Percentiles rank a stretch among this genome's conserved stretches.
These are phyloP conservation scores for Allobates femoralis DNA, from an alignment of 2,797 vertebrate genomes.

Conservation along the genomic window DNA sequence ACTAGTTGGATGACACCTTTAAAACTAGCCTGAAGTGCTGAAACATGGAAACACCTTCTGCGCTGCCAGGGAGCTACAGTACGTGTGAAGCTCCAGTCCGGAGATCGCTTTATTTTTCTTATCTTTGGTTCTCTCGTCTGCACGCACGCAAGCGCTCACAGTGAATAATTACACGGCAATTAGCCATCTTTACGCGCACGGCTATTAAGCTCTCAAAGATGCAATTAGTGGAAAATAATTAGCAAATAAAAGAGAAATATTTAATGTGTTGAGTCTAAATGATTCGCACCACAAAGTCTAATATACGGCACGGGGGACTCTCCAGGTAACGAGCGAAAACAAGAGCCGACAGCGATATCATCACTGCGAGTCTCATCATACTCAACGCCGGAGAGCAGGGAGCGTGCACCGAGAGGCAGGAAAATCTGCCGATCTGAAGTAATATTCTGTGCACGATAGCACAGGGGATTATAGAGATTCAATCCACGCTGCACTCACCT, in stretches of 20 bases:
- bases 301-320: not conserved
- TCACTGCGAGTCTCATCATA: not conserved
- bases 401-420: no score
- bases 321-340: not conserved
- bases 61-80: not conserved
- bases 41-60: not conserved
- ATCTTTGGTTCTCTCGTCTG: no score
- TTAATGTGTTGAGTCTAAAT: constrained; percentile 17
- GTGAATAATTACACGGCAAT: constrained; percentile 56
- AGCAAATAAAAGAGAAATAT: constrained; percentile 53
- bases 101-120: not conserved
- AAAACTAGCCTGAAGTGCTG: not conserved
- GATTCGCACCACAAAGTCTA: constrained; percentile 8
- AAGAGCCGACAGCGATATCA: not conserved
- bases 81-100: not conserved
- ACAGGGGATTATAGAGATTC: no score
- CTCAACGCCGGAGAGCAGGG: not conserved
- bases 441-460: no score
- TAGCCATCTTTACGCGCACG: constrained; percentile 10
- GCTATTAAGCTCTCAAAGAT: constrained; percentile 29
- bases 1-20: not conserved
- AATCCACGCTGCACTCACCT: no score
- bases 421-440: no score
- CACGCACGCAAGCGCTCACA: not conserved
- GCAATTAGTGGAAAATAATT: constrained; percentile 50